A percentile compares a stretch with the other conserved stretches of the same genome.
phyloP scores from a whole-genome alignment of 2,797 vertebrate genomes.

The Eulemur coronatus region DNA sequence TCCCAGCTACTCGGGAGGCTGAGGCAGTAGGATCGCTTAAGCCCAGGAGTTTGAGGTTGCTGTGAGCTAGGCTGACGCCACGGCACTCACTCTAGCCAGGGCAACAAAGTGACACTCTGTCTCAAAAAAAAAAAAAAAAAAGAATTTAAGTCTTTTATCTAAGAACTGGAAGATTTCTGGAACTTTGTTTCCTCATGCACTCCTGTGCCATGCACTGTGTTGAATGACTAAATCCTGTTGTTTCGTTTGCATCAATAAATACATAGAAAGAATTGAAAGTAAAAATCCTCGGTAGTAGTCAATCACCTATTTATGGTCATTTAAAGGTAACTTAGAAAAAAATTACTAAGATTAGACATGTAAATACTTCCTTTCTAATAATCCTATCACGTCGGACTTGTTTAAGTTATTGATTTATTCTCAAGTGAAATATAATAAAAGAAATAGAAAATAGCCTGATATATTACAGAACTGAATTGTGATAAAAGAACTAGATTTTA shows the following conservation, averaged over 20 bases:
- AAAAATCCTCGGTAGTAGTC: not conserved
- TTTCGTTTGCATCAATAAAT: not conserved
- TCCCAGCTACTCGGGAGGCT: too few species aligned
- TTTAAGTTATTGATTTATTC: conserved; percentile 17
- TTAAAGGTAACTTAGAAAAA: conserved; percentile 36
- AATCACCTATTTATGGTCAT: not conserved
- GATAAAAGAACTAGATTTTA: conserved; percentile 35
- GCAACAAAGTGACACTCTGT: too few species aligned
- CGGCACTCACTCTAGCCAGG: too few species aligned
- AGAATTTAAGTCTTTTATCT: conserved; percentile 28
- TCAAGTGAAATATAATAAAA: conserved; percentile 29
- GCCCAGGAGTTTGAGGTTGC: too few species aligned
- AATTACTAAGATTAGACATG: not conserved
- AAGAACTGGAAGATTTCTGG: not conserved
- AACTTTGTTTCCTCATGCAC: not conserved
- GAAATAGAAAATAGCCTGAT: not conserved
- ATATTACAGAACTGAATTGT: not conserved
- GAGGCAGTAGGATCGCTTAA: too few species aligned
- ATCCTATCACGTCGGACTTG: not conserved
- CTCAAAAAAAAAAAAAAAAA: too few species aligned
- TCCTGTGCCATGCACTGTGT: not conserved
- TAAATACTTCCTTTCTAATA: conserved; percentile 16
- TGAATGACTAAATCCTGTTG: not conserved
- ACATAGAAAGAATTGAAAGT: not conserved
- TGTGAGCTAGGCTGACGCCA: too few species aligned